A percentile compares a stretch with the other conserved stretches of the same genome.
Conservation (phyloP, 2,888 invertebrate genomes). For the Eupithecia subfuscata region DNA sequence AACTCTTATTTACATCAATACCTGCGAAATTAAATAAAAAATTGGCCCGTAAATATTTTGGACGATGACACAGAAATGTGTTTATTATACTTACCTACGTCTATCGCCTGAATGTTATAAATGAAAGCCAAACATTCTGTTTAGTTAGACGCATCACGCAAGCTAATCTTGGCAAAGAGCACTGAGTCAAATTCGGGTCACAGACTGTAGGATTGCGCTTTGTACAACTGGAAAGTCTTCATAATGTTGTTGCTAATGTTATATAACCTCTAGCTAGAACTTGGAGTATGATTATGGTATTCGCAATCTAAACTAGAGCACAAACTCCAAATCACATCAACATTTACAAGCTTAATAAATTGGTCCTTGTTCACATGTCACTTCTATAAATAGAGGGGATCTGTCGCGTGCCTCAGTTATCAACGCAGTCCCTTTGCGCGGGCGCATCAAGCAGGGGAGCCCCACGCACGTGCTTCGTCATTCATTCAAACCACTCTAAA, state of each 20-base stretch:
- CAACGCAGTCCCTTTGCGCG: constrained; percentile 59
- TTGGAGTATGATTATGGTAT: not conserved
- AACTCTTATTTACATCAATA: not conserved
- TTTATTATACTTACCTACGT: constrained; percentile 4
- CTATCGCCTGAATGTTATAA: constrained; percentile 42
- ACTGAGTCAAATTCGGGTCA: constrained; percentile 69
- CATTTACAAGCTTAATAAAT: constrained; percentile 32
- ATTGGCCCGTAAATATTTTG: not conserved
- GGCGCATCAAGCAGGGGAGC: constrained; percentile 71
- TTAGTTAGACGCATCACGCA: constrained; percentile 8
- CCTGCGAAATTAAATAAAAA: not conserved
- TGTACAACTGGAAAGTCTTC: constrained; percentile 50
- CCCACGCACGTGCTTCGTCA: constrained; percentile 74
- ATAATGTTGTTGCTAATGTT: not conserved
- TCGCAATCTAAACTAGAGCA: not conserved
- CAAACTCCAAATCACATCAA: constrained; percentile 23
- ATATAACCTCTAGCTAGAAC: not conserved
- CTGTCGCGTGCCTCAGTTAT: constrained; percentile 66
- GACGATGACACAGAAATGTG: constrained; percentile 11
- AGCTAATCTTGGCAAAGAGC: constrained; percentile 67
- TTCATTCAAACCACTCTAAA: constrained; percentile 61
- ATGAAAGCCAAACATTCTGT: constrained; percentile 47
- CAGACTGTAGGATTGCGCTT: constrained; percentile 54
- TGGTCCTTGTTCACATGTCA: constrained; percentile 45
- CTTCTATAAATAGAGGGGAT: constrained; percentile 65